Conservation (phyloP, 1,140 invertebrate species). For the Heterodera schachtii region DNA sequence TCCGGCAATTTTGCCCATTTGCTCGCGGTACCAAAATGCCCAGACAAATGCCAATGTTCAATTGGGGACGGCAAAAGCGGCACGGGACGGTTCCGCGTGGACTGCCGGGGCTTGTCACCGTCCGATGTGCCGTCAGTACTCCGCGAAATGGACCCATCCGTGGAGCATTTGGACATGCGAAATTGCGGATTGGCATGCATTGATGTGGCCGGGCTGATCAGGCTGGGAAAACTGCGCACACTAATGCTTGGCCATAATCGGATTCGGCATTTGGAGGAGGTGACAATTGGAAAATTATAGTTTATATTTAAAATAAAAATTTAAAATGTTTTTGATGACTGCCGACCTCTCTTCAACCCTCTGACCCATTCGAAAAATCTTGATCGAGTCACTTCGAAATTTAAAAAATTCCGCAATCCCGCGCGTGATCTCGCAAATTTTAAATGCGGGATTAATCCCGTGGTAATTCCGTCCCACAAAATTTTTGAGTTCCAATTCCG, state of each 20-base stretch:
- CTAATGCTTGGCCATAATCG: conserved; percentile 44
- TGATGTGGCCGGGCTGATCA: neutral
- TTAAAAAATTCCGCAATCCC: neutral
- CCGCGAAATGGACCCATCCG: neutral
- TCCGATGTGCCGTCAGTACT: neutral
- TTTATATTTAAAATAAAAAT: conserved; percentile 5
- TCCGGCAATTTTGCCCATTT: neutral
- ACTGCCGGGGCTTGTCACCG: neutral
- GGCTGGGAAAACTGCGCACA: conserved; percentile 29
- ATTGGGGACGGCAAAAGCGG: neutral
- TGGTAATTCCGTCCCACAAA: too few species aligned
- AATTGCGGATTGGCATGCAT: neutral
- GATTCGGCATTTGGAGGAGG: conserved; percentile 45
- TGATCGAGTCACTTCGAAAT: neutral
- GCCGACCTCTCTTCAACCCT: too few species aligned
- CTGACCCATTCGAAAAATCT: neutral
- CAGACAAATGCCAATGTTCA: neutral
- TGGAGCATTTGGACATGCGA: conserved; percentile 5
- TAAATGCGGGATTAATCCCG: too few species aligned
- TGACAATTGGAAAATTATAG: neutral
- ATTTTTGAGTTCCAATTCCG: too few species aligned
- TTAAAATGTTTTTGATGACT: neutral
- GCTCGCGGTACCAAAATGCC: neutral
- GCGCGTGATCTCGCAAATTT: too few species aligned
- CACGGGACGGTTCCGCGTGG: neutral